Evolutionary conservation across 1,140 invertebrate genomes (phyloP).

Genomic region (Hermetia illucens): DNA sequence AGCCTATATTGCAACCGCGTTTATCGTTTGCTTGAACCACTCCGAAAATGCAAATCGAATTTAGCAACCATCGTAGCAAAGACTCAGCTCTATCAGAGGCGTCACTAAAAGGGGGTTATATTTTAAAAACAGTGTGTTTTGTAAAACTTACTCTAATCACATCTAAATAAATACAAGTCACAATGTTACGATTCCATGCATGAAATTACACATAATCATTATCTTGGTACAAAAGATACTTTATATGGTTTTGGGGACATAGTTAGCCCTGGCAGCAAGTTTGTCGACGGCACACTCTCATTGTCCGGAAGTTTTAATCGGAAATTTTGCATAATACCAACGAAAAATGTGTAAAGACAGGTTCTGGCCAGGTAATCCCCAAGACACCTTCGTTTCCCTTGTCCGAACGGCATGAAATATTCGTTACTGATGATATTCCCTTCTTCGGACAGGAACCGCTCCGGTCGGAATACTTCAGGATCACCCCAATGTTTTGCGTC

Average conservation of each 20-base stretch:
- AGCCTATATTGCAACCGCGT: too few relatives aligned
- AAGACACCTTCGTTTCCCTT: conserved; percentile 56
- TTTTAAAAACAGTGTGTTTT: too few relatives aligned
- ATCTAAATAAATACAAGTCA: too few relatives aligned
- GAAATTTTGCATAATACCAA: conserved; percentile 48
- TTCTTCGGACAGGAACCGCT: conserved; percentile 42
- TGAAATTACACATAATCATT: background rate
- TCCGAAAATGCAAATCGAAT: too few relatives aligned
- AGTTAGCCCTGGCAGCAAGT: conserved; percentile 24
- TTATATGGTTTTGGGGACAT: conserved; percentile 29
- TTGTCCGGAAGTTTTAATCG: conserved; percentile 19
- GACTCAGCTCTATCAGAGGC: too few relatives aligned
- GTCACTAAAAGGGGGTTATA: too few relatives aligned
- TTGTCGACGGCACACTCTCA: conserved; percentile 14
- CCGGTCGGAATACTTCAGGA: conserved; percentile 53
- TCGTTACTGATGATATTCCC: conserved; percentile 22
- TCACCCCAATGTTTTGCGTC: conserved; percentile 47
- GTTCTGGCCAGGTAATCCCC: conserved; percentile 59
- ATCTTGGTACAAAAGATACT: conserved; percentile 19
- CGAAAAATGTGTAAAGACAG: conserved; percentile 59
- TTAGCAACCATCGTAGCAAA: too few relatives aligned
- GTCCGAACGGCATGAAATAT: conserved; percentile 49
- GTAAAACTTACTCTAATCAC: too few relatives aligned
- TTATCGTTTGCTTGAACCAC: too few relatives aligned
- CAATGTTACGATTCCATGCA: too few relatives aligned